Evolutionary conservation across 2,888 invertebrate genomes (phyloP), one percentile per base, ranked within the genome.

Genomic region (Cephus runcator): DNA sequence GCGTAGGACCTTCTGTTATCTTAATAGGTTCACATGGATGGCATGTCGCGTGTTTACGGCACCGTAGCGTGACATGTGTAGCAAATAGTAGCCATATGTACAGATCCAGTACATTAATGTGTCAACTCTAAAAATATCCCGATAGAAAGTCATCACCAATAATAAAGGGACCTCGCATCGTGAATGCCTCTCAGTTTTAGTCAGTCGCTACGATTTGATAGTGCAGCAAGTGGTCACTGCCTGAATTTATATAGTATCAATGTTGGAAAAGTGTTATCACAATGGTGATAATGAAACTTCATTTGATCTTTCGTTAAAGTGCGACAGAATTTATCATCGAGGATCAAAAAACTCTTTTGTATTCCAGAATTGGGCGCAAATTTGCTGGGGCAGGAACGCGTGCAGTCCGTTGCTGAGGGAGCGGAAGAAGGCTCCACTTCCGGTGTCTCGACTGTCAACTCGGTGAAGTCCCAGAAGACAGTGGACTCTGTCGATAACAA

Each of bases 321-420:
- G 9, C 56, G 23, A 56, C 0, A 56, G 2, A 23, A 69, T 69
- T 75, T 75, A 75, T 76, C n/a, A 4, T 0, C 40, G 15, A 23
- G 23, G 2, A 56, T 79, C 2, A 56, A 23, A 56, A 56, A 23
- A 40, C 0, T 23, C 9, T 23, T 23, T 56, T 56, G 9, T 9
- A 23, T 85, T 87, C 0, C 86, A 95, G 98, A 98, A 91, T 92
- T 98, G n/a, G 97, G 97, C 9, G 97, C 97, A 11, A 97, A 97
- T 92, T 92, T 97, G 76, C 95, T 96, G 4, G 96, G 95, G 0
- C 95, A 96, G 84, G 96, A 96, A 79, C 92, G 93, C 71, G 90
- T 92, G 23, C 92, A 92, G 33, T 90, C 90, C 11, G 86, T 84
- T 83, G 93, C 88, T 83, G 92, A 90, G 75, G 92, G 92, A 34